Evolutionary conservation across 2,888 invertebrate species (phyloP).

Genomic region (Plebejus melissa): DNA sequence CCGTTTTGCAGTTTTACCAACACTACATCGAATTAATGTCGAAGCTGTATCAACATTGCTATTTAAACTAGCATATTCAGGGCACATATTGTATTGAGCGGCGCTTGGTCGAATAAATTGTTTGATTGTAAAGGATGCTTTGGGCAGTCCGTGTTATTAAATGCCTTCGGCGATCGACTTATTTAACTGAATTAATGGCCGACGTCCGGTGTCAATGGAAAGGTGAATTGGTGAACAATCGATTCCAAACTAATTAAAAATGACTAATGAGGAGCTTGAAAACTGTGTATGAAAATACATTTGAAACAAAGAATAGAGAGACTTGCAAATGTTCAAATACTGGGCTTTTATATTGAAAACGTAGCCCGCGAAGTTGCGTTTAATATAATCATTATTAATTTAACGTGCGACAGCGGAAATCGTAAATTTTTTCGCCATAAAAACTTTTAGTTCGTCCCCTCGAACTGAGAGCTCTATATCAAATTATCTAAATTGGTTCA

Average conservation of each 20-base stretch:
- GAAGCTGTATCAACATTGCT: background rate
- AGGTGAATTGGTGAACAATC: constrained; percentile 3
- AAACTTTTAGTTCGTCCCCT: too few relatives aligned
- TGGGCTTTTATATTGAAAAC: too few relatives aligned
- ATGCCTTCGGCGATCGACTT: constrained; percentile 35
- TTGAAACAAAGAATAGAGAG: background rate
- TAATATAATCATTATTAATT: too few relatives aligned
- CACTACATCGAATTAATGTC: background rate
- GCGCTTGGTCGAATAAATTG: constrained; percentile 53
- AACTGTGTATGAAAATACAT: background rate
- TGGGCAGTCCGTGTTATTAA: constrained; percentile 51
- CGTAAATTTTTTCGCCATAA: too few relatives aligned
- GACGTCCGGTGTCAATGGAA: constrained; percentile 8
- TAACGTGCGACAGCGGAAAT: too few relatives aligned
- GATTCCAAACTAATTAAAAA: constrained; percentile 33
- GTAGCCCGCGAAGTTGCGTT: too few relatives aligned
- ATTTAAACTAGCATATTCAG: background rate
- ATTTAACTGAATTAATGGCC: constrained; percentile 27
- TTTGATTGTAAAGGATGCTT: constrained; percentile 72
- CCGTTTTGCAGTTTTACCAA: background rate
- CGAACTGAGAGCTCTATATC: too few relatives aligned
- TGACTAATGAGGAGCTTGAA: constrained; percentile 28
- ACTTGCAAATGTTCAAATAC: too few relatives aligned
- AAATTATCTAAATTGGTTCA: too few relatives aligned
- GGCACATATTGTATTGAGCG: background rate